A percentile compares a stretch with the other conserved stretches of the same genome.
These are phyloP conservation scores for Antheraea assamensis DNA, from an alignment of 2,888 invertebrate species.

Conservation along the genomic window DNA sequence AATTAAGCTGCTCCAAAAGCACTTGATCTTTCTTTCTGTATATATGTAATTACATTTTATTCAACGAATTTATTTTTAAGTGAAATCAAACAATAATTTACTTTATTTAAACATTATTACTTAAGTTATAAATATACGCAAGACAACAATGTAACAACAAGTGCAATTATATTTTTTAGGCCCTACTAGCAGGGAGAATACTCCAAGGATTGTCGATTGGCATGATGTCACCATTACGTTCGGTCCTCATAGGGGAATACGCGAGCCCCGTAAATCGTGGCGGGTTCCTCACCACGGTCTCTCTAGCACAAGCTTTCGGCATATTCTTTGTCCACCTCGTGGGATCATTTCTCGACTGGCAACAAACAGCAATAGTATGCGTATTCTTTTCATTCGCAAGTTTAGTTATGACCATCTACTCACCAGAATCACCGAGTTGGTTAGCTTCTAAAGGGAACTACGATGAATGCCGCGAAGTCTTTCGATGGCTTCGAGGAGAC, in stretches of 20 bases:
- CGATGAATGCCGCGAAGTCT: slow-evolving; percentile 76
- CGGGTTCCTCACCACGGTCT: slow-evolving; percentile 80
- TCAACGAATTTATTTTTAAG: no score
- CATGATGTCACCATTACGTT: slow-evolving; percentile 68
- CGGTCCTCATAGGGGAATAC: slow-evolving; percentile 79
- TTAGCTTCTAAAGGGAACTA: slow-evolving; percentile 75
- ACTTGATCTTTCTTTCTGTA: no score
- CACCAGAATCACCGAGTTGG: slow-evolving; percentile 85
- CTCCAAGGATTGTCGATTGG: slow-evolving; percentile 75
- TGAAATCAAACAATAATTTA: no score
- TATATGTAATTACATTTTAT: no score
- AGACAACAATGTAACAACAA: no score
- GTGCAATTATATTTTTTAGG: slow-evolving; percentile 41
- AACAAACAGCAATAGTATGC: slow-evolving; percentile 73
- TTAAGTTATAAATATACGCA: not conserved
- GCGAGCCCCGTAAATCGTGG: slow-evolving; percentile 82
- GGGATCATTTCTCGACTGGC: slow-evolving; percentile 82
- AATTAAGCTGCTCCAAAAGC: no score
- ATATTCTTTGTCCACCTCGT: slow-evolving; percentile 82
- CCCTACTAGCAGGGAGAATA: slow-evolving; percentile 51
- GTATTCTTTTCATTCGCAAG: slow-evolving; percentile 68
- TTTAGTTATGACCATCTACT: slow-evolving; percentile 58
- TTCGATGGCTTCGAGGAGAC: slow-evolving; percentile 80
- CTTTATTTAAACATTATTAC: no score
- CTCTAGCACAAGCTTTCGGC: slow-evolving; percentile 81